Evolutionary conservation across 1,140 invertebrate genomes (phyloP).

Genomic region (Diabrotica virgifera): DNA sequence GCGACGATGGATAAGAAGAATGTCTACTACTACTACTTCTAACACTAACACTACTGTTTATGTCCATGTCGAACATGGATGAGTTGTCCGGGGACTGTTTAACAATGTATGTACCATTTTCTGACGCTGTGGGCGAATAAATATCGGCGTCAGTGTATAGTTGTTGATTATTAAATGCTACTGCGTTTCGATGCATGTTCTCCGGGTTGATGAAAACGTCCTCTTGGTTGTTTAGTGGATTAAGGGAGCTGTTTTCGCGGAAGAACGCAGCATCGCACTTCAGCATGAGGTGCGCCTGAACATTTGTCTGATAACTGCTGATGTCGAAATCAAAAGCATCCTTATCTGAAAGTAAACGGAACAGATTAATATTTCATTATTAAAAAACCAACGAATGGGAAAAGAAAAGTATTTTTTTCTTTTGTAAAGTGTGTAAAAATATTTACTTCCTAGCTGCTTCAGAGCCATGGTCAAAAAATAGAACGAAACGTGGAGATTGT

Average conservation of each 20-base stretch:
- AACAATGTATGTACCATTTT: slow-evolving; percentile 19
- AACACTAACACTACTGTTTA: slow-evolving; percentile 27
- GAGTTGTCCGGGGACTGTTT: not conserved
- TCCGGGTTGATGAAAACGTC: slow-evolving; percentile 5
- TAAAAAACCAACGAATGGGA: too few species aligned
- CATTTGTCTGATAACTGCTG: slow-evolving; percentile 8
- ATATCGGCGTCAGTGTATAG: slow-evolving; percentile 4
- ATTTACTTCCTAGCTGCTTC: too few species aligned
- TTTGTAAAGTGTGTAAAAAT: too few species aligned
- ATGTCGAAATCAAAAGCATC: slow-evolving; percentile 24
- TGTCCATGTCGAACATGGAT: not conserved
- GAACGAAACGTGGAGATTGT: too few species aligned
- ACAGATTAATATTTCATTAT: too few species aligned
- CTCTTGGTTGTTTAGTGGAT: not conserved
- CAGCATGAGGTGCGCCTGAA: slow-evolving; percentile 9
- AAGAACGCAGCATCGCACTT: slow-evolving; percentile 8
- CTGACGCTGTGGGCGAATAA: slow-evolving; percentile 14
- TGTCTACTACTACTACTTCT: slow-evolving; percentile 10
- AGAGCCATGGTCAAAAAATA: too few species aligned
- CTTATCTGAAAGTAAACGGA: slow-evolving; percentile 27
- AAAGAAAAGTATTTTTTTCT: too few species aligned
- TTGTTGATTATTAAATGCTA: slow-evolving; percentile 12
- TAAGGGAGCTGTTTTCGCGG: not conserved
- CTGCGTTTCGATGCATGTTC: slow-evolving; percentile 10
- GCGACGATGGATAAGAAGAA: slow-evolving; percentile 12